Evolutionary conservation across 2,797 vertebrate genomes (phyloP).

Genomic region (Botia almorhae): DNA sequence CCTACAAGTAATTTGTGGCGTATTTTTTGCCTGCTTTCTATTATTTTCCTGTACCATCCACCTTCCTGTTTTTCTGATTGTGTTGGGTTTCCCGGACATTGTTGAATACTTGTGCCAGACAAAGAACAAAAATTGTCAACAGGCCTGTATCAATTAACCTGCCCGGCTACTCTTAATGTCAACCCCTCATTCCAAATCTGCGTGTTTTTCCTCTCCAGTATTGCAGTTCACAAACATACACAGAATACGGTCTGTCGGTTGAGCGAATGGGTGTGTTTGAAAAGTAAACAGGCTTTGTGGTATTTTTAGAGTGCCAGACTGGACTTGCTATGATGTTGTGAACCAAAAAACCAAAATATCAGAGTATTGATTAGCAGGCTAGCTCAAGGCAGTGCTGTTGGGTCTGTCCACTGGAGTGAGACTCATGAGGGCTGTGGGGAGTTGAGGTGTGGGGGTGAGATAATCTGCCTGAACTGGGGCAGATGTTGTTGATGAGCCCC

Average conservation of each 20-base stretch:
- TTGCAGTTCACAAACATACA: background rate
- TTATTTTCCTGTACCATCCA: background rate
- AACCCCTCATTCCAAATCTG: conserved; percentile 62
- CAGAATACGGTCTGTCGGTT: conserved; percentile 30
- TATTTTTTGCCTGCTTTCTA: background rate
- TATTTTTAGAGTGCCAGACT: conserved; percentile 39
- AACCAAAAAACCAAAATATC: conserved; percentile 18
- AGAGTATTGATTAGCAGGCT: conserved; percentile 50
- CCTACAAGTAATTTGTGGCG: background rate
- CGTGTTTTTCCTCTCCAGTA: conserved; percentile 6
- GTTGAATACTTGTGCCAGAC: background rate
- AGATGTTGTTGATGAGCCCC: conserved; percentile 85
- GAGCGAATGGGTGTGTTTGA: conserved; percentile 35
- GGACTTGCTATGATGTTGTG: background rate
- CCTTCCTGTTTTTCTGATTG: conserved; percentile 4
- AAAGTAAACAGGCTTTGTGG: conserved; percentile 41
- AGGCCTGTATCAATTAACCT: conserved; percentile 55
- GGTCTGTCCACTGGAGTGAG: conserved; percentile 56
- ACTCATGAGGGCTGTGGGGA: conserved; percentile 53
- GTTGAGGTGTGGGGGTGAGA: conserved; percentile 70
- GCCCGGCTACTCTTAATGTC: conserved; percentile 64
- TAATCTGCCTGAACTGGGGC: conserved; percentile 85
- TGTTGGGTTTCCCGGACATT: background rate
- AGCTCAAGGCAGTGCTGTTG: conserved; percentile 53
- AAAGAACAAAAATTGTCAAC: background rate